phyloP scores from a whole-genome alignment of 2,113 vertebrate genomes.

The Neotragus pygmaeus region DNA sequence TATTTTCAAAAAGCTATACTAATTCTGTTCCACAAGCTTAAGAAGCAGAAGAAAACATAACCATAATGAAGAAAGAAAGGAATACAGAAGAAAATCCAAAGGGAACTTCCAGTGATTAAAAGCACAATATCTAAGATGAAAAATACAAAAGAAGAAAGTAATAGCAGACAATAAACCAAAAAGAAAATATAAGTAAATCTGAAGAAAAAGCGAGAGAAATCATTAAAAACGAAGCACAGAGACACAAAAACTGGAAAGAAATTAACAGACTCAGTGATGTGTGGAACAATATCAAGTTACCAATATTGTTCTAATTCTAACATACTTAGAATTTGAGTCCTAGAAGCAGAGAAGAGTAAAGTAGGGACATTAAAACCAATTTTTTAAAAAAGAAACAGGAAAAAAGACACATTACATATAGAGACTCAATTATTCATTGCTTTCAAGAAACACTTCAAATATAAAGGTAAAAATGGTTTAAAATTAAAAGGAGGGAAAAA shows the following conservation, averaged over 20 bases:
- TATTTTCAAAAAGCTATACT: background rate
- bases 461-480: background rate
- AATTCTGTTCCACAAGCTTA: background rate
- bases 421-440: background rate
- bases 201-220: background rate
- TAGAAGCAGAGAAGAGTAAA: background rate
- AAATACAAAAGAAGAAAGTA: background rate
- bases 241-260: background rate
- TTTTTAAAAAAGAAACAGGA: background rate
- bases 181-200: background rate
- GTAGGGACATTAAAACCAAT: background rate
- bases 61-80: background rate
- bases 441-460: background rate
- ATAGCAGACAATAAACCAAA: background rate
- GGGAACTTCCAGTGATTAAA: background rate
- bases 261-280: background rate
- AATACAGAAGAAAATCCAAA: background rate
- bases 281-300: background rate
- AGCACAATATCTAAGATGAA: slow-evolving; percentile 29
- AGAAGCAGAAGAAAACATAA: background rate
- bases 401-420: background rate
- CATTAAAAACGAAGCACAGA: background rate
- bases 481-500: background rate
- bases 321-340: background rate
- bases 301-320: background rate